A percentile compares a stretch with the other conserved stretches of the same genome.
Evolutionary conservation across 2,113 vertebrate genomes (phyloP).

Genomic region (Vulpes ferrilata): DNA sequence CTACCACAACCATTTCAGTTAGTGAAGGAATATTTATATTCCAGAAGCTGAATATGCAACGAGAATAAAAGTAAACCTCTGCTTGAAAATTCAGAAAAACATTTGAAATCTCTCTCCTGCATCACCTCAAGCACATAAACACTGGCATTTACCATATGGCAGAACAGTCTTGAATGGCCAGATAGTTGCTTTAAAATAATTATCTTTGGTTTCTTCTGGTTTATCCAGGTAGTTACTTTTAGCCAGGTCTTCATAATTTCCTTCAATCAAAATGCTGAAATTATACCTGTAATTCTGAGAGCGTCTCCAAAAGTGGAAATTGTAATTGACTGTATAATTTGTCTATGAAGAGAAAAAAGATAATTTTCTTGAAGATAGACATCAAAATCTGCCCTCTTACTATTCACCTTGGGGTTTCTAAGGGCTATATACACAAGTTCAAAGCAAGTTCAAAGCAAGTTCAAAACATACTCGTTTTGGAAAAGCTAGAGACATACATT

Average conservation of each 20-base stretch:
- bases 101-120: background rate
- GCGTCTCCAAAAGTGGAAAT: background rate
- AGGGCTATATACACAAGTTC: background rate
- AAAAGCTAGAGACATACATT: background rate
- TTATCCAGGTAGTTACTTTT: background rate
- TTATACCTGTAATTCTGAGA: background rate
- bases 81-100: background rate
- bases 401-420: background rate
- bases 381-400: background rate
- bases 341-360: background rate
- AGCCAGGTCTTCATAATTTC: background rate
- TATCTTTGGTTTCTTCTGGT: background rate
- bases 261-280: background rate
- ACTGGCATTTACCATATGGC: background rate
- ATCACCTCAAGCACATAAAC: background rate
- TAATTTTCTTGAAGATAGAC: background rate
- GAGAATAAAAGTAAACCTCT: slow-evolving; percentile 12
- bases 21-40: background rate
- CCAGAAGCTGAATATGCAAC: slow-evolving; percentile 7
- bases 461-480: background rate
- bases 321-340: background rate
- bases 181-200: background rate
- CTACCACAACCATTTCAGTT: background rate
- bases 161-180: background rate
- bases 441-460: background rate